These are phyloP conservation scores for Steromphala cineraria DNA, from an alignment of 2,888 invertebrate genomes.

Conservation along the genomic window DNA sequence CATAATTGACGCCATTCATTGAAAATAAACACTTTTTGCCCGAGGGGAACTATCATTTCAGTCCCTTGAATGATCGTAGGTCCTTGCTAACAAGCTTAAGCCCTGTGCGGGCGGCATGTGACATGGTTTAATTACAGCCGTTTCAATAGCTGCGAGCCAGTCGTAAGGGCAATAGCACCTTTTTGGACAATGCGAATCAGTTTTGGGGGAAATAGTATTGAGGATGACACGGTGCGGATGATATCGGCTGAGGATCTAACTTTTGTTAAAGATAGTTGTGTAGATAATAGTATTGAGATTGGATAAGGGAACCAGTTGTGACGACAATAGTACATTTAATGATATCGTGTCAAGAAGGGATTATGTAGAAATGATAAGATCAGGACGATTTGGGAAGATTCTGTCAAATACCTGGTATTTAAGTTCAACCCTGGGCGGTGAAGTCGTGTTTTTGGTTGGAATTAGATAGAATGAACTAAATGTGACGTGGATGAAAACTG, in stretches of 20 bases:
- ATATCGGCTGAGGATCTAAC: neutral
- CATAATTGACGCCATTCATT: neutral
- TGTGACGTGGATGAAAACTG: neutral
- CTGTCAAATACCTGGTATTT: neutral
- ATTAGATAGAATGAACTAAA: neutral
- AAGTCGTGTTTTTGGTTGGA: neutral
- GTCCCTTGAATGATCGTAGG: too few species aligned
- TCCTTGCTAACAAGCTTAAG: too few species aligned
- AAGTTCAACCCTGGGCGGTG: neutral
- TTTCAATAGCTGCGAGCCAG: neutral
- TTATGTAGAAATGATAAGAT: neutral
- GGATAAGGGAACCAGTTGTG: neutral
- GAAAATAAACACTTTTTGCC: neutral
- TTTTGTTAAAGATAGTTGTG: neutral
- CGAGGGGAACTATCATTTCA: too few species aligned
- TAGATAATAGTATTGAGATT: neutral
- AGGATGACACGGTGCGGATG: neutral
- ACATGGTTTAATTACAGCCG: too few species aligned
- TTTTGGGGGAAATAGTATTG: neutral
- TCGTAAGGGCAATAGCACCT: neutral
- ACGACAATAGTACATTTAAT: conserved; percentile 1
- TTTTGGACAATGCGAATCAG: neutral
- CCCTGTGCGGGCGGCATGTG: too few species aligned
- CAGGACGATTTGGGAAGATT: neutral
- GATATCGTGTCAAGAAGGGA: neutral